Evolutionary conservation across 2,888 invertebrate genomes (phyloP).

Genomic region (Leptopilina drosophilae): DNA sequence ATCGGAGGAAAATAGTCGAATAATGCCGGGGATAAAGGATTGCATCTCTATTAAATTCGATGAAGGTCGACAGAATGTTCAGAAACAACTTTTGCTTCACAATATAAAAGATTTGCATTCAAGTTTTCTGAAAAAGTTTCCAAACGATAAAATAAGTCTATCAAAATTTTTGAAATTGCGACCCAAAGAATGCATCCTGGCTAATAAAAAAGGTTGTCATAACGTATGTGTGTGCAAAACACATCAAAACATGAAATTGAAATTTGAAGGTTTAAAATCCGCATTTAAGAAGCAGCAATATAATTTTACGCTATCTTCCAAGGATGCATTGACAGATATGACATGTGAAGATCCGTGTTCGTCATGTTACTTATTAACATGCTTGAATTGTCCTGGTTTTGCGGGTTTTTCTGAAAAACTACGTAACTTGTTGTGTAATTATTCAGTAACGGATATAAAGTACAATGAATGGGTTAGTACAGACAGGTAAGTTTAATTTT

Average conservation of each 20-base stretch:
- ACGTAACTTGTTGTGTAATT: background rate
- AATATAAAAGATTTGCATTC: constrained; percentile 1
- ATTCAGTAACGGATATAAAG: constrained; percentile 11
- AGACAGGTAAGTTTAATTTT: background rate
- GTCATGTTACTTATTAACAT: background rate
- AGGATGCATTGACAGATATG: constrained; percentile 21
- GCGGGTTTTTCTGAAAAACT: background rate
- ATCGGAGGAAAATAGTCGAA: constrained; percentile 2
- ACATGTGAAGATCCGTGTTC: constrained; percentile 22
- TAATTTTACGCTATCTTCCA: constrained; percentile 1
- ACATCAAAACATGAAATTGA: constrained; percentile 18
- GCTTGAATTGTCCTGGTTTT: constrained; percentile 19
- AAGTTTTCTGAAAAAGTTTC: constrained; percentile 8
- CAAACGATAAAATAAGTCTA: constrained; percentile 21
- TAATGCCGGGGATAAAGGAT: constrained; percentile 30
- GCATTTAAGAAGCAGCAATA: constrained; percentile 6
- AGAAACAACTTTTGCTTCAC: background rate
- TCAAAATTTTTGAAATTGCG: constrained; percentile 24
- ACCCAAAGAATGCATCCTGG: background rate
- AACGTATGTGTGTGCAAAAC: no score
- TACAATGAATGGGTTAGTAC: background rate
- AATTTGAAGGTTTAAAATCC: constrained; percentile 22
- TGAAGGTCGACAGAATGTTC: constrained; percentile 11
- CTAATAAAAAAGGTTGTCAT: no score
- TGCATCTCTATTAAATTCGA: constrained; percentile 14